These are phyloP conservation scores for Chloebia gouldiae DNA, from an alignment of 2,113 vertebrate genomes.

Conservation along the genomic window DNA sequence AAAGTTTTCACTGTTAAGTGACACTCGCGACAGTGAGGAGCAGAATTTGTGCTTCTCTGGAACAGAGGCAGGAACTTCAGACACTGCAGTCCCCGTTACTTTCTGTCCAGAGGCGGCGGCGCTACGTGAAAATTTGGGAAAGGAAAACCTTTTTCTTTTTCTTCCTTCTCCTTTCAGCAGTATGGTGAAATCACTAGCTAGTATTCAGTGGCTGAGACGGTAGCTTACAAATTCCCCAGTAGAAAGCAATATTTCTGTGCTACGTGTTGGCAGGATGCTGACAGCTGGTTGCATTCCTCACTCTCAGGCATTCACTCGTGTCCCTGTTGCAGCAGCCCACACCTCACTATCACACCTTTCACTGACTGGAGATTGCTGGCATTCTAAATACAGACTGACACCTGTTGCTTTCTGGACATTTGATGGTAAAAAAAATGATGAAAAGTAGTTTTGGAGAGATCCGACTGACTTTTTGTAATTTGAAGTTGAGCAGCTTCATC, in stretches of 20 bases:
- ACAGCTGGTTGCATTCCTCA: not conserved
- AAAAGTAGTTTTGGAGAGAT: not conserved
- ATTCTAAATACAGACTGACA: not conserved
- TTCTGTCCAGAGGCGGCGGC: not conserved
- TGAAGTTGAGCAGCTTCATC: not conserved
- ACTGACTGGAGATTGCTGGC: not conserved
- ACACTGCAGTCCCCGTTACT: not conserved
- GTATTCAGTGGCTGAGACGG: accelerated
- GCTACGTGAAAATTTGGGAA: accelerated
- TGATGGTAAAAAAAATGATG: not conserved
- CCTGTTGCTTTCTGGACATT: not conserved
- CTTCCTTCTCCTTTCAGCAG: not conserved
- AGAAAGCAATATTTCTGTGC: not conserved
- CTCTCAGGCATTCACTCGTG: not conserved
- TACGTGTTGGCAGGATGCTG: not conserved
- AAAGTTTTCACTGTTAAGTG: not conserved
- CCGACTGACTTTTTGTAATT: not conserved
- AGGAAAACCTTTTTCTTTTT: not conserved
- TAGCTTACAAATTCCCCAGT: not conserved
- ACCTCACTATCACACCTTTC: not conserved
- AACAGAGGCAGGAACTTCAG: not conserved
- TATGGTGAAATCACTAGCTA: not conserved
- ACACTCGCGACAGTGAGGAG: accelerated
- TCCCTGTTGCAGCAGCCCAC: not conserved
- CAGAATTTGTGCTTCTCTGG: not conserved